A percentile compares a stretch with the other conserved stretches of the same genome.
These are phyloP conservation scores for Odocoileus virginianus DNA, from an alignment of 2,113 vertebrate genomes.

Conservation along the genomic window DNA sequence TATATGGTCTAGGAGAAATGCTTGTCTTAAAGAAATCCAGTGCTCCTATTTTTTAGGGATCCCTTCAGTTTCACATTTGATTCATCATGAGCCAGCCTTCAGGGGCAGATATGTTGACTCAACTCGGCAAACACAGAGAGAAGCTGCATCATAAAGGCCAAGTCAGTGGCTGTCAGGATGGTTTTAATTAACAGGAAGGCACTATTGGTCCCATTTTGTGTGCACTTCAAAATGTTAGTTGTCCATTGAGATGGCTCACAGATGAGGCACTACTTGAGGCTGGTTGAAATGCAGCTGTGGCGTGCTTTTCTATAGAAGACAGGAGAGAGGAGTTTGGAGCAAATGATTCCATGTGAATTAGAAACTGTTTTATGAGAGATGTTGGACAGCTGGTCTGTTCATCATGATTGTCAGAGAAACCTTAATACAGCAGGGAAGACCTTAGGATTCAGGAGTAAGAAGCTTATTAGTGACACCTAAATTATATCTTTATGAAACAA, in stretches of 20 bases:
- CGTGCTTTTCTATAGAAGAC: conserved; percentile 33
- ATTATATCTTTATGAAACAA: background rate
- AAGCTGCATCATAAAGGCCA: conserved; percentile 58
- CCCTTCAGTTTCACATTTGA: conserved; percentile 50
- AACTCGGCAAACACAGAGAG: conserved; percentile 59
- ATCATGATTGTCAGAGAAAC: conserved; percentile 37
- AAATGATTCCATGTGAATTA: conserved; percentile 15
- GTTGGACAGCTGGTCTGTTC: conserved; percentile 39
- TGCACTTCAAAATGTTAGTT: conserved; percentile 63
- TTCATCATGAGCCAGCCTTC: conserved; percentile 51
- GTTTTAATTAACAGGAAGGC: conserved; percentile 68
- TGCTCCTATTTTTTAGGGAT: background rate
- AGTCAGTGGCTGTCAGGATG: conserved; percentile 43
- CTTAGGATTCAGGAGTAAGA: background rate
- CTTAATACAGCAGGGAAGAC: background rate
- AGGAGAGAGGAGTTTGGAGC: background rate
- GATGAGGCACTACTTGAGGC: conserved; percentile 43
- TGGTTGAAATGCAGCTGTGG: conserved; percentile 50
- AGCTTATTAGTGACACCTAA: background rate
- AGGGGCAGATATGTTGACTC: conserved; percentile 74
- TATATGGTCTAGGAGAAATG: background rate
- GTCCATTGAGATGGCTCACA: conserved; percentile 62
- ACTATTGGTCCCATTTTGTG: conserved; percentile 38
- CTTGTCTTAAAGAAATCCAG: background rate
- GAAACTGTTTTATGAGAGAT: conserved; percentile 33